Conservation (phyloP, 2,113 vertebrate species). For the Lamprologus callipterus region DNA sequence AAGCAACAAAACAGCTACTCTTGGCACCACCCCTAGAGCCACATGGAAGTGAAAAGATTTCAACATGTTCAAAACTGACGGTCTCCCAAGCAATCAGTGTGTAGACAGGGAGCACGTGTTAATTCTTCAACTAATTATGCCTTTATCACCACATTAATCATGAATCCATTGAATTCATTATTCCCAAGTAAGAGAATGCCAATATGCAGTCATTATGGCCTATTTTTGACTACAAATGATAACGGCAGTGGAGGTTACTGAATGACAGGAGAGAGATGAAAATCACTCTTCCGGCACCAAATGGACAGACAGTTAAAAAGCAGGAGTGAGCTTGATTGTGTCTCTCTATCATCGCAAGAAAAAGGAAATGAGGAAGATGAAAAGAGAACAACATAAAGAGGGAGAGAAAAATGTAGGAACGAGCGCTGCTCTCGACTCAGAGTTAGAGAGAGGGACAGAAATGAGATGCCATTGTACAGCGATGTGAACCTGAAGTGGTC, state of each 20-base stretch:
- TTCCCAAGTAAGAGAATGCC: neutral
- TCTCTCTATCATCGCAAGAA: neutral
- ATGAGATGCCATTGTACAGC: constrained; percentile 3
- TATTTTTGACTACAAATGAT: constrained; percentile 13
- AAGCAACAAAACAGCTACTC: neutral
- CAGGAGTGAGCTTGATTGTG: neutral
- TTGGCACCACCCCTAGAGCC: neutral
- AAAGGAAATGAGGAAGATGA: neutral
- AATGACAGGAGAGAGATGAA: constrained; percentile 8
- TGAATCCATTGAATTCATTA: constrained; percentile 13
- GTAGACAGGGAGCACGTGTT: neutral
- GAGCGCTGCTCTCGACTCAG: neutral
- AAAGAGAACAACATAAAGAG: neutral
- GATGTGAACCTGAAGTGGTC: constrained; percentile 12
- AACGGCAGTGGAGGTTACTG: neutral
- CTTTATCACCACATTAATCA: constrained; percentile 25
- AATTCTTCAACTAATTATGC: constrained; percentile 7
- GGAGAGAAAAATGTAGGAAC: neutral
- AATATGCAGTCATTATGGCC: neutral
- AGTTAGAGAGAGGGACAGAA: neutral
- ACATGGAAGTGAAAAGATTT: neutral
- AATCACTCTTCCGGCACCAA: constrained; percentile 28
- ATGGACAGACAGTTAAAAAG: constrained; percentile 8
- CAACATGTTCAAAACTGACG: neutral
- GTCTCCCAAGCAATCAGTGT: neutral